Evolutionary conservation across 2,888 invertebrate species (phyloP).

Genomic region (Pilophorus perplexus): DNA sequence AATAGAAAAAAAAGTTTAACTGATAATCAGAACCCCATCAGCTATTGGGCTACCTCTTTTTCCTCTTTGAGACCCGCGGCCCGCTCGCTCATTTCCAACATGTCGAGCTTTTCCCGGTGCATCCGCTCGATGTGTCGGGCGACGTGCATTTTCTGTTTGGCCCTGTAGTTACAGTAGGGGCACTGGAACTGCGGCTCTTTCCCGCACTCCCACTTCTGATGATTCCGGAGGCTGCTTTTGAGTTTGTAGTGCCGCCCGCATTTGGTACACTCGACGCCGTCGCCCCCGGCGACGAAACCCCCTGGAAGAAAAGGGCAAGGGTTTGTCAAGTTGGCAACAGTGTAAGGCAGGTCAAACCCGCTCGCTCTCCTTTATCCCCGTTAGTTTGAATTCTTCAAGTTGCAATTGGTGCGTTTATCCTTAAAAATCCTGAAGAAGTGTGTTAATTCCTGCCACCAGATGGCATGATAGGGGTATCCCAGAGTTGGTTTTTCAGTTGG

Average conservation of each 20-base stretch:
- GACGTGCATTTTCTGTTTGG: slow-evolving; percentile 82
- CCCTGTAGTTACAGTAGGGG: slow-evolving; percentile 77
- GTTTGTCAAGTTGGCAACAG: too few relatives aligned
- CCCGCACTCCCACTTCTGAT: too few relatives aligned
- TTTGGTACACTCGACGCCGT: slow-evolving; percentile 56
- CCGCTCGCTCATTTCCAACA: slow-evolving; percentile 46
- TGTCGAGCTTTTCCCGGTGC: slow-evolving; percentile 61
- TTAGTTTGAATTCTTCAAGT: too few relatives aligned
- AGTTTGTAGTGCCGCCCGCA: slow-evolving; percentile 83
- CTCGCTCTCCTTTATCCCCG: too few relatives aligned
- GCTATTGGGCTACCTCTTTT: slow-evolving; percentile 30
- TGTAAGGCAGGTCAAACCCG: too few relatives aligned
- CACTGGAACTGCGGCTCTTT: too few relatives aligned
- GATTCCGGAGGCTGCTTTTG: slow-evolving; percentile 78
- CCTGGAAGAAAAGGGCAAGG: too few relatives aligned
- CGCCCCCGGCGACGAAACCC: slow-evolving; percentile 38
- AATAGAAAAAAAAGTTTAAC: slow-evolving; percentile 14
- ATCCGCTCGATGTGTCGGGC: slow-evolving; percentile 78
- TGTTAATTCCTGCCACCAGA: too few relatives aligned
- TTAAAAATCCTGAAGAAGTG: too few relatives aligned
- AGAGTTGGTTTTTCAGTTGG: too few relatives aligned
- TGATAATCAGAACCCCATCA: slow-evolving; percentile 14
- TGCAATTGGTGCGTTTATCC: too few relatives aligned
- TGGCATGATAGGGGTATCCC: too few relatives aligned
- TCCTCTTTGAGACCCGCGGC: slow-evolving; percentile 40